A percentile compares a stretch with the other conserved stretches of the same genome.
phyloP scores from a whole-genome alignment of 1,140 invertebrate genomes.

The Pseudomyrmex flavicornis region DNA sequence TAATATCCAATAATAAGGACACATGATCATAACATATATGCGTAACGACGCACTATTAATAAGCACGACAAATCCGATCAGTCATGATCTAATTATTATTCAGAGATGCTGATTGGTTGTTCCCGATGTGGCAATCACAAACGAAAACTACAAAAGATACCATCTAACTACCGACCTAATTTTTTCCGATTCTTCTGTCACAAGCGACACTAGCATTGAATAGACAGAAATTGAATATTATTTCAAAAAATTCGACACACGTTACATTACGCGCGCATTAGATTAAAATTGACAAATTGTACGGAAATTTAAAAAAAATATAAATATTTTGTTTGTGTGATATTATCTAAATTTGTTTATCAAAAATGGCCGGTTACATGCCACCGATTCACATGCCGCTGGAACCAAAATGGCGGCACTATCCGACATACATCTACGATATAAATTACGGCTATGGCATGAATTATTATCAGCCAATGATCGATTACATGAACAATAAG shows the following conservation, averaged over 20 bases:
- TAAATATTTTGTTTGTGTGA: background rate
- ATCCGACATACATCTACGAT: slow-evolving; percentile 89
- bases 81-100: slow-evolving; percentile 78
- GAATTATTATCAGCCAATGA: slow-evolving; percentile 93
- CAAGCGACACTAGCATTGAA: slow-evolving; percentile 48
- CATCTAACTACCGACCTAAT: slow-evolving; percentile 63
- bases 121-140: slow-evolving; percentile 70
- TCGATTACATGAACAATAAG: slow-evolving; percentile 90
- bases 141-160: slow-evolving; percentile 73
- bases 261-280: background rate
- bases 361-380: slow-evolving; percentile 77
- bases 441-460: slow-evolving; percentile 93
- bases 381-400: slow-evolving; percentile 84
- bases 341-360: background rate
- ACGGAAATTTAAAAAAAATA: background rate
- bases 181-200: slow-evolving; percentile 60
- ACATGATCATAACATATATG: background rate
- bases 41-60: slow-evolving; percentile 64
- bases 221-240: slow-evolving; percentile 24
- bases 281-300: background rate
- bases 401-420: slow-evolving; percentile 80
- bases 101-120: slow-evolving; percentile 75
- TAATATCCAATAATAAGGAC: slow-evolving; percentile 14
- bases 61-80: slow-evolving; percentile 58
- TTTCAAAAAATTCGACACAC: background rate